Percentiles rank a stretch among this genome's conserved stretches.
Conservation (phyloP, 2,797 vertebrate genomes). For the Mormyrus hasselquistii region DNA sequence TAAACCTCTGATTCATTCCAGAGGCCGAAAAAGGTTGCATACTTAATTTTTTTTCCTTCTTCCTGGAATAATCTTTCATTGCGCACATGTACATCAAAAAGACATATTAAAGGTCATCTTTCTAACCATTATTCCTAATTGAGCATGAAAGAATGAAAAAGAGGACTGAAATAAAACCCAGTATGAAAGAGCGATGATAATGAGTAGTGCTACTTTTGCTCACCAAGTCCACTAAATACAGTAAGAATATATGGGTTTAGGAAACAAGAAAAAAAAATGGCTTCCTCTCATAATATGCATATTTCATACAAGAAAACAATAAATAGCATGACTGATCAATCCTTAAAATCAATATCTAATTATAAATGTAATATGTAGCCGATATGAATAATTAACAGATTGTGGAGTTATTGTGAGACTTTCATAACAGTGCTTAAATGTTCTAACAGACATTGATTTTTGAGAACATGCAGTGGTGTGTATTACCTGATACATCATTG, state of each 20-base stretch:
- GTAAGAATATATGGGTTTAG: constrained; percentile 21
- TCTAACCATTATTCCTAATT: constrained; percentile 56
- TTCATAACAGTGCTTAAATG: neutral
- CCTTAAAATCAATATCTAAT: neutral
- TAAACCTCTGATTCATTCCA: constrained; percentile 65
- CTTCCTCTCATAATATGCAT: constrained; percentile 1
- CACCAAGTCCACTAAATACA: constrained; percentile 30
- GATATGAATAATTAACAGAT: neutral
- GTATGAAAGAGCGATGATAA: constrained; percentile 47
- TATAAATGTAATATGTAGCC: neutral
- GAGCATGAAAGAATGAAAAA: constrained; percentile 53
- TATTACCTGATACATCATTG: neutral
- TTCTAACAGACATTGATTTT: neutral
- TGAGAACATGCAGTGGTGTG: neutral
- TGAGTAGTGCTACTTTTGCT: constrained; percentile 43
- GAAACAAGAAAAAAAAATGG: constrained; percentile 38
- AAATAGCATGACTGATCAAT: neutral
- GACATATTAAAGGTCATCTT: constrained; percentile 54
- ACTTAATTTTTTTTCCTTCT: constrained; percentile 33
- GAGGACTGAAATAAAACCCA: constrained; percentile 35
- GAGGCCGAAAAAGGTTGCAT: constrained; percentile 47
- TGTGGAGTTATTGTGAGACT: neutral
- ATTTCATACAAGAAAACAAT: neutral
- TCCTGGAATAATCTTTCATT: constrained; percentile 46
- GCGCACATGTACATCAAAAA: constrained; percentile 39